phyloP scores from a whole-genome alignment of 2,113 vertebrate species.

The Choloepus hoffmanni region DNA sequence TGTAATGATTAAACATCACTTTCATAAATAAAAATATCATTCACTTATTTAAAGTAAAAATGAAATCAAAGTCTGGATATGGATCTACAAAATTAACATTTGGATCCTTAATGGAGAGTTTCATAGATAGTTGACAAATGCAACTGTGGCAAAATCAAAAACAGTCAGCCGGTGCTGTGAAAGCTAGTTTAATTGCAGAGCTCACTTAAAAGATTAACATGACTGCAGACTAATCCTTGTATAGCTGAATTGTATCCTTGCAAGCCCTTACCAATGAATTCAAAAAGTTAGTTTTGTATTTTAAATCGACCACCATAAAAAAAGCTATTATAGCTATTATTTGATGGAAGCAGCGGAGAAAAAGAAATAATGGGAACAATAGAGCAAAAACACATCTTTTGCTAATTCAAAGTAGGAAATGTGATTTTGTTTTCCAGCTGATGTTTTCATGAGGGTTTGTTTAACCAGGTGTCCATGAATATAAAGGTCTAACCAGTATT shows the following conservation, averaged over 20 bases:
- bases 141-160: not conserved
- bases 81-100: not conserved
- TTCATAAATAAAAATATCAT: slow-evolving; percentile 6
- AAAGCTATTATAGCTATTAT: not conserved
- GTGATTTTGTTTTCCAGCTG: not conserved
- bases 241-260: not conserved
- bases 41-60: slow-evolving; percentile 20
- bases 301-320: not conserved
- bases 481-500: not conserved
- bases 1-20: not conserved
- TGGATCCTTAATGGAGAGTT: not conserved
- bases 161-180: not conserved
- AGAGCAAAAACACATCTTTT: not conserved
- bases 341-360: not conserved
- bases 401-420: slow-evolving; percentile 30
- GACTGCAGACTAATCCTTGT: not conserved
- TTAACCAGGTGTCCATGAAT: not conserved
- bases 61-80: not conserved
- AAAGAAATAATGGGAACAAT: not conserved
- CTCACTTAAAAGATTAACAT: not conserved
- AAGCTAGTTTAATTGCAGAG: not conserved
- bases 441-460: not conserved
- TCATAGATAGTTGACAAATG: not conserved
- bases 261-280: not conserved
- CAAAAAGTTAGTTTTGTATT: not conserved